These are phyloP conservation scores for Altica lythri DNA, from an alignment of 2,888 invertebrate species.

Conservation along the genomic window DNA sequence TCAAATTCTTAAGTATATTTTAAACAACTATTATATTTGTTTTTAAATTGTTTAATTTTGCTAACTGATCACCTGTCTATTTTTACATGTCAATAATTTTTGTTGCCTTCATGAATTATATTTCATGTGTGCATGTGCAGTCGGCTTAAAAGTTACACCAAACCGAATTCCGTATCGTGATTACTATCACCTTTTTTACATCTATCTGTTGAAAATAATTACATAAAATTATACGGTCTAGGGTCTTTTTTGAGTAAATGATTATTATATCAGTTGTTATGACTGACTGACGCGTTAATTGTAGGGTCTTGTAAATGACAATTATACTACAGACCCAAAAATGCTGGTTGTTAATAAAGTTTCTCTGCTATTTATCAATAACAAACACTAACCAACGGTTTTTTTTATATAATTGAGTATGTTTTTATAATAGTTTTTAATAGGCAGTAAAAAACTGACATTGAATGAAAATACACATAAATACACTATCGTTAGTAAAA, in stretches of 20 bases:
- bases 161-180: slow-evolving; percentile 12
- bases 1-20: too few species aligned
- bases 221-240: slow-evolving; percentile 27
- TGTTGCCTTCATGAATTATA: too few species aligned
- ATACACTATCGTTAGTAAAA: too few species aligned
- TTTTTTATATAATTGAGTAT: too few species aligned
- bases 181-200: slow-evolving; percentile 13
- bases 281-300: slow-evolving; percentile 32
- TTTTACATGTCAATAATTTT: too few species aligned
- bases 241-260: slow-evolving; percentile 24
- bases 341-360: slow-evolving; percentile 11
- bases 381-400: slow-evolving; percentile 10
- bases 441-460: too few species aligned
- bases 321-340: slow-evolving; percentile 23
- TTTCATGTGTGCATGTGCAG: too few species aligned
- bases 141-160: slow-evolving; percentile 3
- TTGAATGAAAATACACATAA: too few species aligned
- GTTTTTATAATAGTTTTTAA: too few species aligned
- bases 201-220: slow-evolving; percentile 23
- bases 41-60: too few species aligned
- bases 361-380: neutral
- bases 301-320: slow-evolving; percentile 28
- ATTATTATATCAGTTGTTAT: slow-evolving; percentile 27
- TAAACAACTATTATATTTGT: too few species aligned
- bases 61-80: too few species aligned